Conservation (phyloP, 2,113 vertebrate genomes). For the Choloepus hoffmanni region DNA sequence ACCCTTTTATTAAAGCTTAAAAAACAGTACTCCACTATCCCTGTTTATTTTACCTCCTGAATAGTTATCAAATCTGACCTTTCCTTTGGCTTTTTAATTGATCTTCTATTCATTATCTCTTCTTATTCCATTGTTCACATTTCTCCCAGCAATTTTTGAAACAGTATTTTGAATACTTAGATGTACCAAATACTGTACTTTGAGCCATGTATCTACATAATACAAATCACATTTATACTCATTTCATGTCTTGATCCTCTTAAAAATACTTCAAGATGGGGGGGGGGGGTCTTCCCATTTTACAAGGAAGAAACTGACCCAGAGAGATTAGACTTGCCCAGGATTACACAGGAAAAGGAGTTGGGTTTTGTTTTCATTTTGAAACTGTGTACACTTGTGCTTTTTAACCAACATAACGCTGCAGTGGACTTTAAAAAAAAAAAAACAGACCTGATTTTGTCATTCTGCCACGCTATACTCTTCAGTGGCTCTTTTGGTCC, state of each 20-base stretch:
- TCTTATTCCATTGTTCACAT: background rate
- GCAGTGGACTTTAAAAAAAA: background rate
- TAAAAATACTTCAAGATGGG: background rate
- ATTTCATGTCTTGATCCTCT: background rate
- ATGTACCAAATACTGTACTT: background rate
- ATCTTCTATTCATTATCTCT: background rate
- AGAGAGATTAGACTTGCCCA: background rate
- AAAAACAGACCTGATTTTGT: background rate
- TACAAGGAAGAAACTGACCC: background rate
- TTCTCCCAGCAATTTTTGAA: background rate
- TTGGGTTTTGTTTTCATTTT: background rate
- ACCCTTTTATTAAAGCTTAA: background rate
- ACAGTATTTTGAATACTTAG: conserved; percentile 8
- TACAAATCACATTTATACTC: background rate
- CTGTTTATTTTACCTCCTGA: background rate
- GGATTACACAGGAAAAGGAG: background rate
- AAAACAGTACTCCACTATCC: background rate
- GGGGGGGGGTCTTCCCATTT: background rate
- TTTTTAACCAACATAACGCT: background rate
- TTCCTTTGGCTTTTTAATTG: background rate
- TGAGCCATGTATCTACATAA: background rate
- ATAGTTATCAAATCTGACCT: background rate
- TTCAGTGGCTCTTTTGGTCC: background rate
- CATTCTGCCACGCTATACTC: background rate
- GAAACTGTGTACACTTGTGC: background rate